Conservation (phyloP, 2,797 vertebrate species). For the Ptychobarbus kaznakovi region DNA sequence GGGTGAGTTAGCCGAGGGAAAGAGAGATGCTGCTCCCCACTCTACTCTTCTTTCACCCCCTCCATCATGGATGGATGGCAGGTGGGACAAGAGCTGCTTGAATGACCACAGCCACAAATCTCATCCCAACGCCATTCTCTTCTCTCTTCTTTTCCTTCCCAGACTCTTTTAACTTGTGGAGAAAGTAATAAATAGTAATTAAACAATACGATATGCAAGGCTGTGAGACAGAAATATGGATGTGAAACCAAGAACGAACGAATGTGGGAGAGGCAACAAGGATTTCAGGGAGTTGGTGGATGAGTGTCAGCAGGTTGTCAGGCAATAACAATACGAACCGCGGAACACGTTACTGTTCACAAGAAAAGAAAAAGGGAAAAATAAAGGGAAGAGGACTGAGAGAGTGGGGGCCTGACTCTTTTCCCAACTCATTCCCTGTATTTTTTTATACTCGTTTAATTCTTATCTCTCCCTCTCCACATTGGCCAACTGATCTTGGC, state of each 20-base stretch:
- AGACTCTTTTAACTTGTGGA: conserved; percentile 17
- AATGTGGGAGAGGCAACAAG: conserved; percentile 28
- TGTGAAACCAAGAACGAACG: not conserved
- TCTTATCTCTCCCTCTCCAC: not conserved
- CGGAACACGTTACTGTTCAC: conserved; percentile 50
- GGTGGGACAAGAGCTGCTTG: conserved; percentile 55
- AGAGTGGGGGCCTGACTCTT: conserved; percentile 22
- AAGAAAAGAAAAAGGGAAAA: conserved; percentile 43
- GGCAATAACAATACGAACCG: conserved; percentile 49
- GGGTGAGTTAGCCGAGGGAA: conserved; percentile 62
- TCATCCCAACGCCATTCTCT: conserved; percentile 26
- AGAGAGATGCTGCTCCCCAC: conserved; percentile 60
- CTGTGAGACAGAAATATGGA: conserved; percentile 1
- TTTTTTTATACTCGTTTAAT: conserved; percentile 26
- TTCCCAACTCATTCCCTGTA: conserved; percentile 10
- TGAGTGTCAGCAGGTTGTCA: conserved; percentile 51
- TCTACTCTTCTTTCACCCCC: conserved; percentile 51
- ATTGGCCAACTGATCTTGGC: conserved; percentile 35
- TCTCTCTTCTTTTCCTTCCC: conserved; percentile 16
- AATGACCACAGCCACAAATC: conserved; percentile 54
- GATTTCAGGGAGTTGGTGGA: conserved; percentile 33
- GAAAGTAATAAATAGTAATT: conserved; percentile 28
- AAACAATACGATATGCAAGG: not conserved
- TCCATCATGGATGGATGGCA: conserved; percentile 57
- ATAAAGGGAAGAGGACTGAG: conserved; percentile 36